Evolutionary conservation across 1,140 invertebrate species (phyloP), one percentile per base, ranked within the genome.

Genomic region (Hycleus cichorii): DNA sequence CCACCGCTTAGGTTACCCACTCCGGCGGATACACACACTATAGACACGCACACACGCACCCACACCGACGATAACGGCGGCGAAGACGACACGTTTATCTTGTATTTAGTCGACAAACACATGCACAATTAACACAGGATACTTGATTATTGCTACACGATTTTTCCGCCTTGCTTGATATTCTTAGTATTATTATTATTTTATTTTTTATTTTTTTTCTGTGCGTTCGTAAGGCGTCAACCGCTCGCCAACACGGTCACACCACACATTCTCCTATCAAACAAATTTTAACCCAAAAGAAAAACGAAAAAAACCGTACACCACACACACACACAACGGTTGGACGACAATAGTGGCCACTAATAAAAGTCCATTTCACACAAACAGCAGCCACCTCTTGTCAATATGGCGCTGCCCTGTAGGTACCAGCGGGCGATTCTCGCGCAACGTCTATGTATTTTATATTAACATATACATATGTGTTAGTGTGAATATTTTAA

Each of bases 351-450:
- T 9, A 42, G 9, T 42, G 9, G 40, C 55, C 62, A 58, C 55
- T 59, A 56, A 55, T 64, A 67, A 62, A 61, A 55, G 42, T 60
- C 56, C 61, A 64, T 64, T 65, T 66, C 65, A 64, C 56, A 44
- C 39, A 62, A 64, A 58, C 59, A 58, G 60, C 63, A 67, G 58
- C 66, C 68, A 63, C 66, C 68, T 68, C 65, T 68, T 67, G 64
- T 64, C 64, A 69, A 69, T 67, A 69, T 69, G 68, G 68, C 66
- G 68, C 64, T 64, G 64, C 56, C 63, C 60, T 64, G 62, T 57
- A 59, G 42, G 32, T 32, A 49, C 43, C 39, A 54, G 49, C 40
- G 39, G 46, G 40, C 58, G 32, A 32, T 32, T 32, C 32, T 32
- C 32, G 32, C 32, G 32, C 32, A 32, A 32, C 32, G 32, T 32